phyloP scores from a whole-genome alignment of 2,797 vertebrate genomes.

The Sebastes cheni region DNA sequence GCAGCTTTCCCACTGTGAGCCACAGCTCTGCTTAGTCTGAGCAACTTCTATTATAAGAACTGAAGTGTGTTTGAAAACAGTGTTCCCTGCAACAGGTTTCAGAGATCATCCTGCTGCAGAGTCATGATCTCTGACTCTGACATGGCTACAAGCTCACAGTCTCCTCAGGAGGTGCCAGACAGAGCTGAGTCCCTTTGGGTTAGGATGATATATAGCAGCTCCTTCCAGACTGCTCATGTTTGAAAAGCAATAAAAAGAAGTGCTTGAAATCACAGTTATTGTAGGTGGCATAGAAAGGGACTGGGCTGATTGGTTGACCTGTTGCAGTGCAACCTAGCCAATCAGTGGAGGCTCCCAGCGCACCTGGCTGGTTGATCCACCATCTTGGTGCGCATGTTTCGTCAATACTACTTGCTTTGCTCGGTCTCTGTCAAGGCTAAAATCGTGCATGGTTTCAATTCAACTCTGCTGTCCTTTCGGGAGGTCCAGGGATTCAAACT shows the following conservation, averaged over 20 bases:
- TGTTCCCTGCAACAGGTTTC: constrained; percentile 18
- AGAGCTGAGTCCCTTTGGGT: neutral
- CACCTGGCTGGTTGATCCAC: neutral
- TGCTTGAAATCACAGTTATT: too few relatives aligned
- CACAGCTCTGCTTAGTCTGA: constrained; percentile 4
- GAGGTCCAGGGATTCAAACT: neutral
- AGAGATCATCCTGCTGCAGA: constrained; percentile 7
- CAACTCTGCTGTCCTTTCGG: neutral
- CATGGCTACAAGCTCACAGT: neutral
- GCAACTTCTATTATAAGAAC: neutral
- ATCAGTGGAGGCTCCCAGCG: neutral
- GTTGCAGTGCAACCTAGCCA: too few relatives aligned
- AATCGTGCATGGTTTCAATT: neutral
- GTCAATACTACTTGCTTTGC: neutral
- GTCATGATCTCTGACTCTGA: neutral
- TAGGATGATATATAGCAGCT: neutral
- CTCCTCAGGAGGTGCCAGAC: constrained; percentile 7
- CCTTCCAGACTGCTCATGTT: neutral
- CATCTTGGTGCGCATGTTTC: neutral
- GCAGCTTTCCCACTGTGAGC: constrained; percentile 22
- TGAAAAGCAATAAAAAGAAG: too few relatives aligned
- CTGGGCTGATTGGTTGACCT: too few relatives aligned
- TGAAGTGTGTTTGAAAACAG: neutral
- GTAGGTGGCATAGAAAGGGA: accelerated
- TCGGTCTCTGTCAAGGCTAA: neutral